A percentile compares a stretch with the other conserved stretches of the same genome.
Conservation (phyloP, 2,113 vertebrate species). For the Podilymbus podiceps region DNA sequence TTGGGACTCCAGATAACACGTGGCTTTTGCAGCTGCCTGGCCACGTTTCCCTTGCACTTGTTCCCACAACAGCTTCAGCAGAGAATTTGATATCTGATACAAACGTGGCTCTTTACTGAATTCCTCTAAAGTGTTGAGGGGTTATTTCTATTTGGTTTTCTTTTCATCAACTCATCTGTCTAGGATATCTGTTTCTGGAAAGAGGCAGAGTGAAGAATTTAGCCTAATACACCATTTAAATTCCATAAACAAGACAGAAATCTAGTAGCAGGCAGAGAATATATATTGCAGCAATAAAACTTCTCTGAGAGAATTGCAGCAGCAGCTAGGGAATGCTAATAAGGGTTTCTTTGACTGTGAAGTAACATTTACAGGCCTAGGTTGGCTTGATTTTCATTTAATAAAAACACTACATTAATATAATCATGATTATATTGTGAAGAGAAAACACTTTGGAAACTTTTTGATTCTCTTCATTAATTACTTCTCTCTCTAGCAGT, state of each 20-base stretch:
- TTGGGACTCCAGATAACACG: not conserved
- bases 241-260: constrained; percentile 66
- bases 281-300: constrained; percentile 61
- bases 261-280: constrained; percentile 44
- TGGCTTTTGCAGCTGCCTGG: not conserved
- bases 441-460: constrained; percentile 33
- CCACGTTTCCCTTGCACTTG: not conserved
- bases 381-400: constrained; percentile 46
- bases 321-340: constrained; percentile 46
- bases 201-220: constrained; percentile 24
- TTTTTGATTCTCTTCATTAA: constrained; percentile 22
- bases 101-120: not conserved
- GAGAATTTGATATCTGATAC: not conserved
- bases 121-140: not conserved
- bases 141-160: constrained; percentile 36
- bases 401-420: constrained; percentile 41
- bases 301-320: constrained; percentile 36
- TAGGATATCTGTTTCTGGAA: constrained; percentile 11
- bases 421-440: constrained; percentile 38
- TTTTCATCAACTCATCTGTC: constrained; percentile 31
- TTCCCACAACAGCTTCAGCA: not conserved
- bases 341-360: not conserved
- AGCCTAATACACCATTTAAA: constrained; percentile 59
- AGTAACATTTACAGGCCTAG: constrained; percentile 1
- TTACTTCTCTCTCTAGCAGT: constrained; percentile 13